Percentiles rank a stretch among this genome's conserved stretches.
Evolutionary conservation across 2,888 invertebrate genomes (phyloP).

Genomic region (Idaea dimidiata): DNA sequence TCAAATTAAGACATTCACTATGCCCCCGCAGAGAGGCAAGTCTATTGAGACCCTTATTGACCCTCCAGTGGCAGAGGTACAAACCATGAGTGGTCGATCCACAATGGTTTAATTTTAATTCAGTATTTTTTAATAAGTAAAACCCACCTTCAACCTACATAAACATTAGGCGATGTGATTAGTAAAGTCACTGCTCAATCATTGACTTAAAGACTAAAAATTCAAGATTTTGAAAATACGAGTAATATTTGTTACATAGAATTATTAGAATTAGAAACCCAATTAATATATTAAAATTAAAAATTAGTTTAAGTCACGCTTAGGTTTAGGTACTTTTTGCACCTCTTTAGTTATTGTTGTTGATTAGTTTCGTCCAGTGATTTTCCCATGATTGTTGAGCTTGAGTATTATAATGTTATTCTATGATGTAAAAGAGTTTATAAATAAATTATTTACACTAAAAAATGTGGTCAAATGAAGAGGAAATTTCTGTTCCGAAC

Average conservation of each 20-base stretch:
- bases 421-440: slow-evolving; percentile 24
- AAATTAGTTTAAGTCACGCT: neutral
- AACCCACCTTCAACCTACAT: slow-evolving; percentile 29
- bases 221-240: neutral
- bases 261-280: slow-evolving; percentile 16
- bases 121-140: slow-evolving; percentile 5
- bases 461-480: slow-evolving; percentile 53
- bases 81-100: slow-evolving; percentile 67
- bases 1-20: slow-evolving; percentile 67
- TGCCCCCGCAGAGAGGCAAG: slow-evolving; percentile 66
- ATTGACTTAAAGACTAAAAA: slow-evolving; percentile 15
- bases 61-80: slow-evolving; percentile 59
- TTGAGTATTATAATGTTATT: slow-evolving; percentile 39
- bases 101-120: slow-evolving; percentile 66
- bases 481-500: slow-evolving; percentile 79
- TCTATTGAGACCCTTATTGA: slow-evolving; percentile 72
- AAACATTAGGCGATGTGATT: slow-evolving; percentile 30
- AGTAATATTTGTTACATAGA: neutral
- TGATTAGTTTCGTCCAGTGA: slow-evolving; percentile 35
- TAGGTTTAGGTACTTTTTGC: slow-evolving; percentile 32
- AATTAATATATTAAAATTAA: neutral
- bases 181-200: neutral
- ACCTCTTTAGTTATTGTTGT: slow-evolving; percentile 31
- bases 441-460: slow-evolving; percentile 27
- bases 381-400: slow-evolving; percentile 59